These are phyloP conservation scores for Heterodera carotae DNA, from an alignment of 1,140 invertebrate genomes.

Conservation along the genomic window DNA sequence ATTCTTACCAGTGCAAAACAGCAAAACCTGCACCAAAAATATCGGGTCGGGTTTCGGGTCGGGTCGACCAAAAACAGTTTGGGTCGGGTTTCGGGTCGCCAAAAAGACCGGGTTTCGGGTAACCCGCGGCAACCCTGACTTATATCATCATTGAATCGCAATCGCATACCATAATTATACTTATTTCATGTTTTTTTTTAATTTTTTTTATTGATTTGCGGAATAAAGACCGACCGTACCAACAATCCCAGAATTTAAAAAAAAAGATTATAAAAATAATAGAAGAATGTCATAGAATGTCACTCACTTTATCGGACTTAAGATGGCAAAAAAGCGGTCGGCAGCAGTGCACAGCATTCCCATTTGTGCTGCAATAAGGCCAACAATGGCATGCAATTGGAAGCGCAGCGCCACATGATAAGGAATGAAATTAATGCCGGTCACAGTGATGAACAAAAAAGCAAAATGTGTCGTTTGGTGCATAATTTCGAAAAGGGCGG, in stretches of 20 bases:
- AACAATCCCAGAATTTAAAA: too few relatives aligned
- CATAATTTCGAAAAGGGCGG: slow-evolving; percentile 20
- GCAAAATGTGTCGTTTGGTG: slow-evolving; percentile 16
- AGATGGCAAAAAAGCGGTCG: slow-evolving; percentile 13
- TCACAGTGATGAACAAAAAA: background rate
- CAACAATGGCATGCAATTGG: slow-evolving; percentile 16
- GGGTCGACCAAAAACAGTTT: too few relatives aligned
- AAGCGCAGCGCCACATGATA: slow-evolving; percentile 15
- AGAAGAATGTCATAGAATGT: background rate
- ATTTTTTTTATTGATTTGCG: background rate
- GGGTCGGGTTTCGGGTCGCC: too few relatives aligned
- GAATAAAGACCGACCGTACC: too few relatives aligned
- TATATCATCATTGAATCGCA: too few relatives aligned
- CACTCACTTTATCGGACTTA: background rate
- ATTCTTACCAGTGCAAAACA: too few relatives aligned
- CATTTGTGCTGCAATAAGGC: slow-evolving; percentile 7
- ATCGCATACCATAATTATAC: too few relatives aligned
- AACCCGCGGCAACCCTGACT: too few relatives aligned
- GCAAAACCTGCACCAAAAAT: too few relatives aligned
- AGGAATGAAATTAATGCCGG: slow-evolving; percentile 19
- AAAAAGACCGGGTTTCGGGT: too few relatives aligned
- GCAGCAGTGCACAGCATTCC: slow-evolving; percentile 10
- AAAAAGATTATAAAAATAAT: too few relatives aligned
- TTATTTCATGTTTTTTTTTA: background rate
- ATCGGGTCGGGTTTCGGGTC: too few relatives aligned